Evolutionary conservation across 2,888 invertebrate genomes (phyloP), one percentile per base, ranked within the genome.

Genomic region (Scaptomyza parva): DNA sequence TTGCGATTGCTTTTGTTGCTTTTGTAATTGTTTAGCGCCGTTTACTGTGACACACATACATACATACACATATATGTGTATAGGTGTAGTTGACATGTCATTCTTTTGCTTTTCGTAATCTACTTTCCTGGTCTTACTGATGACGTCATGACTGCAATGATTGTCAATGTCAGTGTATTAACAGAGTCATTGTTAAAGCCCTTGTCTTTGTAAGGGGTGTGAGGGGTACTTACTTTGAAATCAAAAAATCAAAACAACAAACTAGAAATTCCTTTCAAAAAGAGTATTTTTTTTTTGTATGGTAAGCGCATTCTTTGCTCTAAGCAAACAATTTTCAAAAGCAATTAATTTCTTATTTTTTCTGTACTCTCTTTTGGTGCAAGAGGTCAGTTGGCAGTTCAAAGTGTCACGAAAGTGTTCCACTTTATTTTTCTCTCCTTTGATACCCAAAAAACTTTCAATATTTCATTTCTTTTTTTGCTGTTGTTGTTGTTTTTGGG

Each of bases 111-210:
- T 80, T 75, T 71, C n/a, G n/a, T 79, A 76, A 76, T 80, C 80
- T 71, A 59, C 73, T 81, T 53, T 55, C 40, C 24, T 22, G 26
- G 2, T 9, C 1, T 24, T 24, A 28, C 37, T 24, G 64, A 44
- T 81, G 88, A 86, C 88, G 86, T 81, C 88, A 81, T 61, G 30
- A 17, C 9, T 62, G 51, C 55, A 63, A 61, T 68, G 84, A 81
- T 63, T 88, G 86, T 67, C 81, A 81, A 86, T 88, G 81, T 88
- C 81, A 86, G 64, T 68, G 66, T 20, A 61, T 37, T 5, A 14
- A 7, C 8, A 37, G 39, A 48, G 39, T 28, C 67, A 61, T 70
- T 76, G 63, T 86, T 81, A 83, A 83, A 71, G n/a, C 86, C 86
- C 80, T 79, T 86, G 64, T 47, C 33, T 6, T 9, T 11, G 1